A percentile compares a stretch with the other conserved stretches of the same genome.
These are phyloP conservation scores for Calameuta idolon DNA, from an alignment of 2,888 invertebrate genomes.

Conservation along the genomic window DNA sequence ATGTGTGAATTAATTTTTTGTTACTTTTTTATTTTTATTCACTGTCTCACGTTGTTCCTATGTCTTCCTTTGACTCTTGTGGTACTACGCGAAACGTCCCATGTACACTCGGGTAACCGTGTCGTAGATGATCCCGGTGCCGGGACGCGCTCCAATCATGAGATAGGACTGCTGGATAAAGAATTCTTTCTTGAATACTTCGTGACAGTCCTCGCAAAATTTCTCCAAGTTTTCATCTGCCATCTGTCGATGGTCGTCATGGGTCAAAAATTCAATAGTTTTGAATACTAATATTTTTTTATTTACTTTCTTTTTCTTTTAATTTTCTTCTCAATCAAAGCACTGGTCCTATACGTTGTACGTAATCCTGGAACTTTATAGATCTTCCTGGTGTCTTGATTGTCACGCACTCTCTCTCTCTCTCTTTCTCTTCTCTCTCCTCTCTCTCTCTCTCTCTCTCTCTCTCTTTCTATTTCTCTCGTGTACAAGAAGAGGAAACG, in stretches of 20 bases:
- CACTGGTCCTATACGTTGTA: neutral
- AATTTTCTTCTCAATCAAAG: neutral
- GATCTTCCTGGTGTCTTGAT: neutral
- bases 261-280: neutral
- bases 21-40: neutral
- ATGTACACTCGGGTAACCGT: neutral
- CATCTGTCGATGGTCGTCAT: neutral
- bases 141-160: neutral
- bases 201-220: neutral
- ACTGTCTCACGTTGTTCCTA: conserved; percentile 5
- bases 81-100: neutral
- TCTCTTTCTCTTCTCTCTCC: no score
- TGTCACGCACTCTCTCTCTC: neutral
- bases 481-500: neutral
- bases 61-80: neutral
- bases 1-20: no score
- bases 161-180: neutral
- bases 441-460: no score
- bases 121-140: neutral
- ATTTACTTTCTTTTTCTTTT: neutral
- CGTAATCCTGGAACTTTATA: neutral
- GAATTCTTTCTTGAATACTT: neutral
- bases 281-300: neutral
- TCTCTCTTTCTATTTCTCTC: neutral
- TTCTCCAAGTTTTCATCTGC: neutral